Evolutionary conservation across 2,888 invertebrate genomes (phyloP), one percentile per base, ranked within the genome.

Genomic region (Caenorhabditis imperialis): DNA sequence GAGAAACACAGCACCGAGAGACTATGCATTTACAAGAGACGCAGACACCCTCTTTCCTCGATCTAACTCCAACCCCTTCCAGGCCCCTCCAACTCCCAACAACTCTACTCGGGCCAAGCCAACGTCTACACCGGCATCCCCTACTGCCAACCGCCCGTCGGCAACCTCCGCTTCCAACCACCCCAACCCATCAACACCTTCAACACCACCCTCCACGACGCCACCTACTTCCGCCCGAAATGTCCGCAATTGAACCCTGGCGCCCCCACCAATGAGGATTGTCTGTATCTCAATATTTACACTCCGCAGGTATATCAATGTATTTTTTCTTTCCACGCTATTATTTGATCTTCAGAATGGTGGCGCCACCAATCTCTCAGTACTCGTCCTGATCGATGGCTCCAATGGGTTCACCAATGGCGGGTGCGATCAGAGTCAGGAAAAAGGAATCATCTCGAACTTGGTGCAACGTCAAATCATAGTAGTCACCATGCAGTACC

Each of bases 401-500:
- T 57, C 65, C 4, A 69, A 78, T 30, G 81, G 81, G 10, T 69
- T 82, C 22, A 63, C 65, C 2, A 70, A 60, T 14, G 82, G 82
- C 20, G 82, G 82, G 44, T 62, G 67, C 10, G 77, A 79, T 61
- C 55, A 75, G 10, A 62, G 54, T 10, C 74, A 82, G 30, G 62
- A 75, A 18, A 80, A 80, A 48, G 80, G 76, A 18, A 77, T 77
- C 22, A 63, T 83, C 37, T 62, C 79, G 8, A 83, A 83, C 45
- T 58, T 83, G 1, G 83, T 82, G 1, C 76, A 78, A 20, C 72
- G 82, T 18, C 80, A 81, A 50, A 79, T 84, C 7, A 77, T 84
- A 14, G 81, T 84, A 14, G 84, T 84, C 16, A 84, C 81, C 23
- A 53, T 84, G 3, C 84, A 84, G 45, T 84, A 84, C 45, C 75